Evolutionary conservation across 2,113 vertebrate species (phyloP).

Genomic region (Nyctibius bracteatus): DNA sequence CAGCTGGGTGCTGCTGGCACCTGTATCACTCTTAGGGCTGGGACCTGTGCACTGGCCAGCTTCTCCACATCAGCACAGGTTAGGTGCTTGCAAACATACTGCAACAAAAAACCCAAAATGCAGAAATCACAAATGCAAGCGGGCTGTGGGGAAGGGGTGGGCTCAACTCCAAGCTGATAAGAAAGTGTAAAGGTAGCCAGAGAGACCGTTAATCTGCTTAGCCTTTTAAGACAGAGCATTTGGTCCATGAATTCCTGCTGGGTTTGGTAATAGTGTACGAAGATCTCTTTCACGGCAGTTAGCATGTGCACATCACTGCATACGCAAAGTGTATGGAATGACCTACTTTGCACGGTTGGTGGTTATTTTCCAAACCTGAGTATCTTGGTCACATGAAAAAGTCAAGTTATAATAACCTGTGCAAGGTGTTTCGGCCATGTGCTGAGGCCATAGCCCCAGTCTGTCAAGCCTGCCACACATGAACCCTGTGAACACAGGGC

Average conservation of each 20-base stretch:
- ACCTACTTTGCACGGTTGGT: not conserved
- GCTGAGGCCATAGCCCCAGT: not conserved
- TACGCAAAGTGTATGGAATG: not conserved
- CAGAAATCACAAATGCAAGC: not conserved
- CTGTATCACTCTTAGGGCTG: not conserved
- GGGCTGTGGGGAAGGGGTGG: not conserved
- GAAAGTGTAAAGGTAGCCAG: not conserved
- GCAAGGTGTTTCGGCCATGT: not conserved
- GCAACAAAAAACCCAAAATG: not conserved
- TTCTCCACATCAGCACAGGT: not conserved
- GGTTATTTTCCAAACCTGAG: not conserved
- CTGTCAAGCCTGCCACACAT: accelerated
- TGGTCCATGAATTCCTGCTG: not conserved
- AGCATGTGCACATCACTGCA: not conserved
- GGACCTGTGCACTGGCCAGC: not conserved
- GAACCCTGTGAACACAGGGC: not conserved
- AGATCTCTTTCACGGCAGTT: not conserved
- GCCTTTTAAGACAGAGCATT: not conserved
- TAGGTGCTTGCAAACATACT: not conserved
- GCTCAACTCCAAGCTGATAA: not conserved
- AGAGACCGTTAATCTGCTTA: not conserved
- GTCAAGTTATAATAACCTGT: not conserved
- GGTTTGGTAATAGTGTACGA: not conserved
- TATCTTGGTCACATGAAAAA: not conserved
- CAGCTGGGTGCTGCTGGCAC: not conserved